These are phyloP conservation scores for Anodontia alba DNA, from an alignment of 2,888 invertebrate species.

Conservation along the genomic window DNA sequence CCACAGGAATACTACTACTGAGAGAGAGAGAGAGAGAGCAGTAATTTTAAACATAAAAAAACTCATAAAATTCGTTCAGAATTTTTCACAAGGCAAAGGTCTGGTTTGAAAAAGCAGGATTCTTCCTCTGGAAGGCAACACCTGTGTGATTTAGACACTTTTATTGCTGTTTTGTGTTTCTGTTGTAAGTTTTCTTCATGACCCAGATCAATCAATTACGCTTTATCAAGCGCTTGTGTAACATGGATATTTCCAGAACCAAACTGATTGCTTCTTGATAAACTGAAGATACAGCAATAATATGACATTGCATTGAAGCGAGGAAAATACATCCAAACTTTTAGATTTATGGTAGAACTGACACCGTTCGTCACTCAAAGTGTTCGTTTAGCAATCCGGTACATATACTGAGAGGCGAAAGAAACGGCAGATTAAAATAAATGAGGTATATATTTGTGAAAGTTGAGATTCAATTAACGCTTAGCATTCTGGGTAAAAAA, in stretches of 20 bases:
- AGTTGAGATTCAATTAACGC: no score
- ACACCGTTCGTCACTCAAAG: background rate
- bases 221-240: constrained; percentile 53
- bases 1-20: no score
- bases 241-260: constrained; percentile 24
- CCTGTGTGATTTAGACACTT: constrained; percentile 31
- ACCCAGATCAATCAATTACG: constrained; percentile 57
- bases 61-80: background rate
- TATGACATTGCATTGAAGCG: constrained; percentile 7
- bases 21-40: no score
- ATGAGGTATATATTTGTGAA: no score
- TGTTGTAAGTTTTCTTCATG: constrained; percentile 36
- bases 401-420: no score
- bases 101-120: background rate
- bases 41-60: no score
- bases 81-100: constrained; percentile 1
- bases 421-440: no score
- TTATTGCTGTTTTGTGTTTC: constrained; percentile 27
- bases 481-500: no score
- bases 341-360: background rate
- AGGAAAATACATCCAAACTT: constrained; percentile 6
- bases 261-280: constrained; percentile 12
- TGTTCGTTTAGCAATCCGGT: no score
- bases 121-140: background rate
- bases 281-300: background rate